Evolutionary conservation across 2,888 invertebrate genomes (phyloP), one percentile per base, ranked within the genome.

Genomic region (Odontothrips loti): DNA sequence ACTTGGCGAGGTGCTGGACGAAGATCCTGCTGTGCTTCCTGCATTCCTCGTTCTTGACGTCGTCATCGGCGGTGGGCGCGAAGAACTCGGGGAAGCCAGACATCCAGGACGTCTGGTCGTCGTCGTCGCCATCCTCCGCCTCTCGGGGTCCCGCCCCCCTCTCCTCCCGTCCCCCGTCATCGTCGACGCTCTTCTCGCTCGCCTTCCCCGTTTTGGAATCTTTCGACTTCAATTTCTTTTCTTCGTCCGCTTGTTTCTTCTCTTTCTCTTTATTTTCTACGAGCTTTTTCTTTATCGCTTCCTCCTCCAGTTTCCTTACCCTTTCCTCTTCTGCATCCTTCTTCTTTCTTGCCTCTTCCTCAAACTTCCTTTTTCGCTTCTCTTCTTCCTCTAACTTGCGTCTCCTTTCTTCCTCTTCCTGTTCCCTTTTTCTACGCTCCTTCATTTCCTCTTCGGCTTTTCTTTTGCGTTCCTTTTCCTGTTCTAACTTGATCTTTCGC

Each of bases 21-120:
- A 83, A 85, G n/a, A 83, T 83, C 17, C 83, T 81, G 75, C 84
- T 84, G 47, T 84, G 84, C 79, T 84, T 84, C 17, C 83, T 82
- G 82, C 85, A 85, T 2, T 83, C 82, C 79, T 83, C 82, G 79
- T 84, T 84, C 15, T 83, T 81, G 81, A 84, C 83, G 81, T 84
- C 82, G 4, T 82, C 81, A 20, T 83, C 83, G 9, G 84, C 84
- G 80, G 68, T 75, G 1, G 68, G 68, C 12, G 68, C 68, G 27
- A 75, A 75, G 68, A 75, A 75, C 68, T 75, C 68, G 12, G 68
- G 68, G 68, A 75, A 75, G 27, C 68, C 68, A 11, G 68, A 75
- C 68, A 75, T 75, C 68, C 68, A 75, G 11, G 68, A 75, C 11
- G 68, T 75, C 27, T 27, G 68, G 27, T 75, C 68, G 11, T 27